phyloP scores from a whole-genome alignment of 2,113 vertebrate species.

The Orientallactaga bullata region DNA sequence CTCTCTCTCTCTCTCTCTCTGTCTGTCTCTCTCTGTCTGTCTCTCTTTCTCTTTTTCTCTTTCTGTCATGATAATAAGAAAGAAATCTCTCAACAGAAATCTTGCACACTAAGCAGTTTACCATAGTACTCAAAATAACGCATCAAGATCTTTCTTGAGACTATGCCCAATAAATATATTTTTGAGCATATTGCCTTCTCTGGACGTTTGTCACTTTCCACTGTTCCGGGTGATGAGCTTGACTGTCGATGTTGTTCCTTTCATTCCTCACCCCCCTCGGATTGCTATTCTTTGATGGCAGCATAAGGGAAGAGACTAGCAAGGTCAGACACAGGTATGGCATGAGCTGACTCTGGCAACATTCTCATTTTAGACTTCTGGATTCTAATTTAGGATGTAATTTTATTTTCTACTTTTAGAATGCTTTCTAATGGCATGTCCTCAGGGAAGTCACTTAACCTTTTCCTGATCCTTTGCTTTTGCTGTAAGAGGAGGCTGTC shows the following conservation, averaged over 20 bases:
- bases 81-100: neutral
- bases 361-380: neutral
- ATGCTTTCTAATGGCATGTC: neutral
- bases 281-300: neutral
- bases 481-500: neutral
- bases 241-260: neutral
- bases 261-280: neutral
- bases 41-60: too few relatives aligned
- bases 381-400: neutral
- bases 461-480: constrained; percentile 14
- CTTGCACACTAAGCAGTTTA: neutral
- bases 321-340: too few relatives aligned
- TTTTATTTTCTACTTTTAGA: neutral
- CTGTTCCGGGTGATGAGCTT: neutral
- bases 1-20: too few relatives aligned
- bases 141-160: neutral
- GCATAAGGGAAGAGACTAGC: neutral
- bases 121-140: neutral
- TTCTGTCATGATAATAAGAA: neutral
- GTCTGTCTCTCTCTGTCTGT: too few relatives aligned
- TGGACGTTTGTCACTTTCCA: neutral
- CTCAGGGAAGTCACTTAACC: neutral
- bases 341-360: neutral
- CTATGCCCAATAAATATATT: too few relatives aligned
- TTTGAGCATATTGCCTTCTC: neutral